A percentile compares a stretch with the other conserved stretches of the same genome.
Evolutionary conservation across 2,797 vertebrate species (phyloP).

Genomic region (Mycteria americana): DNA sequence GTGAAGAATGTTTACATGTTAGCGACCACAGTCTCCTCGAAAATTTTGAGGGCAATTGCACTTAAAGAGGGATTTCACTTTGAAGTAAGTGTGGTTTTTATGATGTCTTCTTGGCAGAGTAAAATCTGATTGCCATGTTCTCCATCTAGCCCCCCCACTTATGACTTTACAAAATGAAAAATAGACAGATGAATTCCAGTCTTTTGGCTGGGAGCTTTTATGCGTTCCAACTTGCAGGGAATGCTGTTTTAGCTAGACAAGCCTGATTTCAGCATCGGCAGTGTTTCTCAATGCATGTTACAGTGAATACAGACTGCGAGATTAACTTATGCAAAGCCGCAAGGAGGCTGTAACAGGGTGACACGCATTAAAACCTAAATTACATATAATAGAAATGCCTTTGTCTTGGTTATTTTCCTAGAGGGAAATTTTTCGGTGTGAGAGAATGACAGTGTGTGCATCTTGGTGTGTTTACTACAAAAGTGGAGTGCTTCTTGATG

Average conservation of each 20-base stretch:
- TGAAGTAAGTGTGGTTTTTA: conserved; percentile 77
- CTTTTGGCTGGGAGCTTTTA: neutral
- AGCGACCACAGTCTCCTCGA: conserved; percentile 93
- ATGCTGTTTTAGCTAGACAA: too few relatives aligned
- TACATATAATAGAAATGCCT: neutral
- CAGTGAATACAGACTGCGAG: neutral
- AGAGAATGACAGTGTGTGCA: neutral
- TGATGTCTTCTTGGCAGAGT: rapidly evolving
- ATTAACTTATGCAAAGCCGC: neutral
- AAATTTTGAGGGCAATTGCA: conserved; percentile 88
- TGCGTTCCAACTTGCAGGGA: rapidly evolving
- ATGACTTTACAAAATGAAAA: rapidly evolving
- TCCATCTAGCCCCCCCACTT: rapidly evolving
- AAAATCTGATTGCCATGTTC: neutral
- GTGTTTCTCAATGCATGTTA: rapidly evolving
- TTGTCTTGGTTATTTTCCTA: neutral
- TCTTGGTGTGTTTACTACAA: neutral
- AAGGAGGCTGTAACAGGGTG: neutral
- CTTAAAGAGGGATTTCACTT: conserved; percentile 89
- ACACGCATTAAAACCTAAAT: too few relatives aligned
- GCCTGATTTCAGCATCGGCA: neutral
- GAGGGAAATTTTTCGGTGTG: neutral
- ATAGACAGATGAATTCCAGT: neutral
- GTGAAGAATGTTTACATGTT: conserved; percentile 85
- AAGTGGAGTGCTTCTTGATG: neutral